These are phyloP conservation scores for Dasypogon diadema DNA, from an alignment of 2,888 invertebrate genomes.

Conservation along the genomic window DNA sequence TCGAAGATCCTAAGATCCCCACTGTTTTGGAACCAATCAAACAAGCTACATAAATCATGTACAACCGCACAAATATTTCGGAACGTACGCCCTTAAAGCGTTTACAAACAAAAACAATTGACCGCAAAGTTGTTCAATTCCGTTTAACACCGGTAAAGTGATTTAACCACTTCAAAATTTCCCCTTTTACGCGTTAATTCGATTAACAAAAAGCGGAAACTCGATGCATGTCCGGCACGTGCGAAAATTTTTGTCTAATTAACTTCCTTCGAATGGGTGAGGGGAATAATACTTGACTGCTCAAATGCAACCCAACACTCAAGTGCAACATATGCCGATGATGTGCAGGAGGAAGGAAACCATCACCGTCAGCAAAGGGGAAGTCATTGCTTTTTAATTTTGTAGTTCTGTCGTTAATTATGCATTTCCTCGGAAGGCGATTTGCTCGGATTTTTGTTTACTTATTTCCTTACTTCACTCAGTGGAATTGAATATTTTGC, in stretches of 20 bases:
- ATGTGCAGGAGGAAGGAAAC: too few species aligned
- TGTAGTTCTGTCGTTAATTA: constrained; percentile 20
- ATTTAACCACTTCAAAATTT: constrained; percentile 25
- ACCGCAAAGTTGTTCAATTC: not conserved
- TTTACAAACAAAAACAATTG: too few species aligned
- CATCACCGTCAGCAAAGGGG: not conserved
- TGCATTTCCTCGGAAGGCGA: constrained; percentile 32
- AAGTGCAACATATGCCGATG: constrained; percentile 5
- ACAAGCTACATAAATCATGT: too few species aligned
- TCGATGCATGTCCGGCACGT: constrained; percentile 17
- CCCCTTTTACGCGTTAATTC: constrained; percentile 21
- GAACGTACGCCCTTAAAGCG: too few species aligned
- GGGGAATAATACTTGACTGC: not conserved
- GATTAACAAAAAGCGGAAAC: constrained; percentile 37
- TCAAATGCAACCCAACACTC: constrained; percentile 30
- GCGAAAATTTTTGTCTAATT: not conserved
- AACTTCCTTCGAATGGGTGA: not conserved
- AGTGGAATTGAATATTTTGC: constrained; percentile 20
- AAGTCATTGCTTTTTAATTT: not conserved
- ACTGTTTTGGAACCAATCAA: too few species aligned
- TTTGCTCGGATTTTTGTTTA: constrained; percentile 21
- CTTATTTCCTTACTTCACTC: constrained; percentile 9
- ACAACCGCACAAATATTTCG: too few species aligned
- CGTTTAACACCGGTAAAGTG: constrained; percentile 3
- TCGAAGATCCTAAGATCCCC: too few species aligned